Conservation (phyloP, 2,888 invertebrate genomes). For the Chelonus formosanus region DNA sequence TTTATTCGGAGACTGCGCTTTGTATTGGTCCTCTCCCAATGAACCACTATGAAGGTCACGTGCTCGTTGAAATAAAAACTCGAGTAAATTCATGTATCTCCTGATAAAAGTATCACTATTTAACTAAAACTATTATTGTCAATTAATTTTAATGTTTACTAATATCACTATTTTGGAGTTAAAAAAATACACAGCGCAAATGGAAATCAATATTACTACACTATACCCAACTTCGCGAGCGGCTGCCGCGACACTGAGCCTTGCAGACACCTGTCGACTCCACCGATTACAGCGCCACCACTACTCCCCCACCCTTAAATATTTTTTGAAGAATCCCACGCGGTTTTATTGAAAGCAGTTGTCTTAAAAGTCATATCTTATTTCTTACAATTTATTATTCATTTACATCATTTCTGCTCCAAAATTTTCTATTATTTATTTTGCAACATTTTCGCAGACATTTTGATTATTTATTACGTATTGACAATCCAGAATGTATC, state of each 20-base stretch:
- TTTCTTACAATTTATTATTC: neutral
- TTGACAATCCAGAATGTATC: too few relatives aligned
- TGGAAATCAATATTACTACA: conserved; percentile 31
- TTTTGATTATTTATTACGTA: too few relatives aligned
- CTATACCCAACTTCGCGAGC: conserved; percentile 60
- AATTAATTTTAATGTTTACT: neutral
- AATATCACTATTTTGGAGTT: conserved; percentile 18
- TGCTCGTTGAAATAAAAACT: conserved; percentile 18
- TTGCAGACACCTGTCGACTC: conserved; percentile 63
- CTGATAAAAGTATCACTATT: neutral
- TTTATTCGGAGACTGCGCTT: conserved; percentile 37
- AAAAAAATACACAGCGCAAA: conserved; percentile 4
- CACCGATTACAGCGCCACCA: conserved; percentile 55
- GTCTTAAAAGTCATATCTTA: conserved; percentile 6
- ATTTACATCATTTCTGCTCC: too few relatives aligned
- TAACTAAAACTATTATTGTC: neutral
- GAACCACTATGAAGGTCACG: conserved; percentile 36
- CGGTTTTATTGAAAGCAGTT: conserved; percentile 33
- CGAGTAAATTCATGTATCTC: too few relatives aligned
- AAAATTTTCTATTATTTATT: too few relatives aligned
- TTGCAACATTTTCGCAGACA: too few relatives aligned
- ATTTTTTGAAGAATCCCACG: conserved; percentile 38
- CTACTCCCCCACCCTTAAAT: conserved; percentile 52
- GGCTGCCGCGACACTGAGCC: conserved; percentile 64
- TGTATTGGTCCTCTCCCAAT: conserved; percentile 13